phyloP scores from a whole-genome alignment of 2,888 invertebrate genomes.

The Cylloceria caligata region DNA sequence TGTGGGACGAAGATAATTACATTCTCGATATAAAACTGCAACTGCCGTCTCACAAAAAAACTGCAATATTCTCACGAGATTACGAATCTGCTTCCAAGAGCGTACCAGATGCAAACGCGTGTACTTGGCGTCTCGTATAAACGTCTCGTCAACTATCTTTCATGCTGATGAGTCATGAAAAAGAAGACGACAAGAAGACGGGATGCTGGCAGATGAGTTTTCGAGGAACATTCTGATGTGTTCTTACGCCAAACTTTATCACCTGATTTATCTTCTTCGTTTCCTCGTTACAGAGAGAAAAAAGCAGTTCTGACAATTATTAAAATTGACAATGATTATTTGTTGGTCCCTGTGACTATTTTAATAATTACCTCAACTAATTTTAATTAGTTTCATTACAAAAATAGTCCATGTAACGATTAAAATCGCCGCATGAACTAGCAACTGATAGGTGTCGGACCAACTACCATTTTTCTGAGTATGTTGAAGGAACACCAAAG shows the following conservation, averaged over 20 bases:
- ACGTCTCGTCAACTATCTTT: conserved; percentile 41
- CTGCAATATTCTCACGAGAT: conserved; percentile 43
- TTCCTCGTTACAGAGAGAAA: too few species aligned
- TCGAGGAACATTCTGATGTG: conserved; percentile 1
- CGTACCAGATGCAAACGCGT: conserved; percentile 29
- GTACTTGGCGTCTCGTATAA: conserved; percentile 12
- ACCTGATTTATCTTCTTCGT: background rate
- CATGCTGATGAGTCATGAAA: conserved; percentile 46
- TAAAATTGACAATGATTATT: too few species aligned
- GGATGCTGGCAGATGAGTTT: background rate
- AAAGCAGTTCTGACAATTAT: too few species aligned
- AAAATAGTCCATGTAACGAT: too few species aligned
- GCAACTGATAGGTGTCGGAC: too few species aligned
- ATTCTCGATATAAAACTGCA: conserved; percentile 23
- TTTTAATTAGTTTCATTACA: too few species aligned
- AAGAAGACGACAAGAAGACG: background rate
- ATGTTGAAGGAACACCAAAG: too few species aligned
- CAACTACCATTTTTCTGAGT: too few species aligned
- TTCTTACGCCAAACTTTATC: background rate
- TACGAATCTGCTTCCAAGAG: conserved; percentile 20
- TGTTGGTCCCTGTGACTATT: too few species aligned
- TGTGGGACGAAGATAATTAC: conserved; percentile 2
- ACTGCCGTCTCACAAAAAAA: background rate
- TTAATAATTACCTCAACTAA: too few species aligned
- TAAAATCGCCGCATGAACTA: too few species aligned